These are phyloP conservation scores for Bradypodion pumilum DNA, from an alignment of 2,797 vertebrate genomes.

Conservation along the genomic window DNA sequence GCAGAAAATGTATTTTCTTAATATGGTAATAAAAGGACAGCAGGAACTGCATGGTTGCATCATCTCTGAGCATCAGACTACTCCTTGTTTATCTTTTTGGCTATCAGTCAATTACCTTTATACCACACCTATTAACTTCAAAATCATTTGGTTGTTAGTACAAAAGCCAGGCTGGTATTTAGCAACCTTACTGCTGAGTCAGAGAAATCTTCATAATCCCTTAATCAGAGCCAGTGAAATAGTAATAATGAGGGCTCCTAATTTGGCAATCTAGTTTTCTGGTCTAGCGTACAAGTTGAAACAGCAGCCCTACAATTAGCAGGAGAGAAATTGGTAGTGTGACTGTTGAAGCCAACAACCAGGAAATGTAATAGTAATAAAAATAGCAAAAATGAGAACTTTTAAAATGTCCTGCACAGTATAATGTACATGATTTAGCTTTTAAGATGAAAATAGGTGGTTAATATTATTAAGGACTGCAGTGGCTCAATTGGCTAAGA, in stretches of 20 bases:
- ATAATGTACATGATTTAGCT: conserved; percentile 4
- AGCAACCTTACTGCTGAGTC: neutral
- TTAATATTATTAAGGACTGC: no score
- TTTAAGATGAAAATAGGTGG: neutral
- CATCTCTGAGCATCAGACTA: neutral
- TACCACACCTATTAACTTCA: neutral
- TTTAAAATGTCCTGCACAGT: neutral
- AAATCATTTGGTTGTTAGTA: neutral
- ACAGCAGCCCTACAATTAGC: neutral
- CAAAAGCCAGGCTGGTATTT: neutral
- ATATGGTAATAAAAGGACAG: neutral
- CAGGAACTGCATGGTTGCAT: neutral
- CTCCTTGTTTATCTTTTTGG: no score
- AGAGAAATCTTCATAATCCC: neutral
- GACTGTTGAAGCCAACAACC: neutral
- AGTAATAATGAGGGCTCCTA: neutral
- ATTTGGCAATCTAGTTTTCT: neutral
- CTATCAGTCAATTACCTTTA: neutral
- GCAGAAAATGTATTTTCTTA: neutral
- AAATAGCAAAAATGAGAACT: neutral
- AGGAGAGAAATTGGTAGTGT: conserved; percentile 7
- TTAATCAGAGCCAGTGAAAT: neutral
- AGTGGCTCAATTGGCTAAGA: no score
- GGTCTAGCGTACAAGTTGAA: neutral
- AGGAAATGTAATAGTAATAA: neutral